Conservation (phyloP, 2,113 vertebrate genomes). For the Perognathus longimembris region DNA sequence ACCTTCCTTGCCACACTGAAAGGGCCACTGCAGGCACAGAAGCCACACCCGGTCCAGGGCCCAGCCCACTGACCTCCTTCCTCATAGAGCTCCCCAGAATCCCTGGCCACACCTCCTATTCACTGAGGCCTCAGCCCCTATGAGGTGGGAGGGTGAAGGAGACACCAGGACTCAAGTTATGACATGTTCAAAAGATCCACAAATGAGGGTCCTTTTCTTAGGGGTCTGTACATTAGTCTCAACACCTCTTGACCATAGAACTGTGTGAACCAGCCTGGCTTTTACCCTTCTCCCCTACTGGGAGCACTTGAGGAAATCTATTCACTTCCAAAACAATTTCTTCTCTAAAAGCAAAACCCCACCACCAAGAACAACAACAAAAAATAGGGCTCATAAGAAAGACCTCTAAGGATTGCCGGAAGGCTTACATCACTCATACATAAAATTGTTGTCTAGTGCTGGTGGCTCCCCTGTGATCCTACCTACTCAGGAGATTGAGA, state of each 20-base stretch:
- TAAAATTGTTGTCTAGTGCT: neutral
- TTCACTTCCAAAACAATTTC: neutral
- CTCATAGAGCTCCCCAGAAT: neutral
- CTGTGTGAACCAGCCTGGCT: neutral
- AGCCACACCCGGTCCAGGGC: neutral
- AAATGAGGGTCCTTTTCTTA: neutral
- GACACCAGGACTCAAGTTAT: neutral
- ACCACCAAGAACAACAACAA: neutral
- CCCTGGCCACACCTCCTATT: neutral
- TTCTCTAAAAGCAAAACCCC: neutral
- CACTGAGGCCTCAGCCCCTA: neutral
- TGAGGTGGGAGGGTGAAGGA: neutral
- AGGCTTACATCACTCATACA: slow-evolving; percentile 54
- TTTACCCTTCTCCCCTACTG: neutral
- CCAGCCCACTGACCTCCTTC: neutral
- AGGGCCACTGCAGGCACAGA: slow-evolving; percentile 27
- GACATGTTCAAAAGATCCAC: neutral
- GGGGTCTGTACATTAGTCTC: neutral
- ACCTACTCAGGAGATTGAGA: no score
- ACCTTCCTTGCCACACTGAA: neutral
- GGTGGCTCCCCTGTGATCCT: no score
- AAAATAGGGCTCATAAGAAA: slow-evolving; percentile 70
- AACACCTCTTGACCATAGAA: neutral
- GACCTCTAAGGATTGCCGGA: slow-evolving; percentile 3
- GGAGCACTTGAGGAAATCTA: neutral